Evolutionary conservation across 2,797 vertebrate genomes (phyloP).

Genomic region (Miichthys miiuy): DNA sequence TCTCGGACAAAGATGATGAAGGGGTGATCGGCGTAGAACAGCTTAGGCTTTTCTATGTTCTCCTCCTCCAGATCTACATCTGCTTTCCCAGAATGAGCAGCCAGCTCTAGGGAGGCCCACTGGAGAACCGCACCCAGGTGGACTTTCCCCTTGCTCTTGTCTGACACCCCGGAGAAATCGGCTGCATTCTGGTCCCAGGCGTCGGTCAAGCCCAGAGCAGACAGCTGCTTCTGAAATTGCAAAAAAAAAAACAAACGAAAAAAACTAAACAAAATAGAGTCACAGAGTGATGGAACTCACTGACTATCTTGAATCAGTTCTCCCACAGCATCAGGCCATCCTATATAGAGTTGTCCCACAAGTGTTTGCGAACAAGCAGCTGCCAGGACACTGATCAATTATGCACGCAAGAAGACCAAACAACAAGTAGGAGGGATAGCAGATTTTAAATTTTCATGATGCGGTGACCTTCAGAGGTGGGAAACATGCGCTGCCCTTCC

Average conservation of each 20-base stretch:
- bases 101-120: constrained; percentile 79
- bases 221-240: constrained; percentile 71
- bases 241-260: constrained; percentile 8
- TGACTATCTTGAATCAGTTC: constrained; percentile 13
- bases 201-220: constrained; percentile 76
- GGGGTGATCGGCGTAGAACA: constrained; percentile 80
- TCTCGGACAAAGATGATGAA: constrained; percentile 79
- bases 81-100: constrained; percentile 54
- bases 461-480: constrained; percentile 68
- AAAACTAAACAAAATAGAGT: neutral
- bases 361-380: constrained; percentile 34
- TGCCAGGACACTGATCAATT: constrained; percentile 72
- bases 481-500: constrained; percentile 33
- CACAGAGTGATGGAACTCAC: constrained; percentile 11
- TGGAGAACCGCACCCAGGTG: constrained; percentile 76
- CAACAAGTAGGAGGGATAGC: constrained; percentile 48
- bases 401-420: constrained; percentile 73
- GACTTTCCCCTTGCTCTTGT: constrained; percentile 62
- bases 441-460: constrained; percentile 71
- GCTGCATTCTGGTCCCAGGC: constrained; percentile 74
- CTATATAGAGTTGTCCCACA: constrained; percentile 20
- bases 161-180: constrained; percentile 73
- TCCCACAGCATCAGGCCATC: neutral
- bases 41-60: constrained; percentile 66
- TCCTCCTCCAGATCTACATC: constrained; percentile 54